Conservation (phyloP, 2,113 vertebrate species). For the Nyctereutes procyonoides region DNA sequence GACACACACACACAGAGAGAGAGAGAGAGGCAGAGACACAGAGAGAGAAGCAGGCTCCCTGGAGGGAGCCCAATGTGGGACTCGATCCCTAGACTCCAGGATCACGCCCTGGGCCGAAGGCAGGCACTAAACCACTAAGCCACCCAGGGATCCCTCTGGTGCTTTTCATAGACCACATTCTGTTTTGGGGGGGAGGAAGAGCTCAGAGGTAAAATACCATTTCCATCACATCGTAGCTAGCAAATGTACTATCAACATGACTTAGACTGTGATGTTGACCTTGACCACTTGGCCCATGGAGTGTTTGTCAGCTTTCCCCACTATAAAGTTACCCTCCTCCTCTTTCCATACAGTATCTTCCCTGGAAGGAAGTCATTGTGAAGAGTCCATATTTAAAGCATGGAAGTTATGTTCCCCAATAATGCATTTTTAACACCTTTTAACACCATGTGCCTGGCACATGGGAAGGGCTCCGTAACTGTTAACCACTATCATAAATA, state of each 20-base stretch:
- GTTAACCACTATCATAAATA: background rate
- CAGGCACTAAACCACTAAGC: background rate
- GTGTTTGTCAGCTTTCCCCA: background rate
- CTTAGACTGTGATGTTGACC: background rate
- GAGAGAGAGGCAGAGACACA: background rate
- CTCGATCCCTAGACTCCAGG: too few species aligned
- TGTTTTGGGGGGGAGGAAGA: background rate
- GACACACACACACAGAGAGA: background rate
- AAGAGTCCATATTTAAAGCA: background rate
- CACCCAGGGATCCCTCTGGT: background rate
- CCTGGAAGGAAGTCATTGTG: background rate
- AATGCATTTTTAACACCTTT: background rate
- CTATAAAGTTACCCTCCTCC: background rate
- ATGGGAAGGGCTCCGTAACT: background rate
- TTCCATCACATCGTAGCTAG: background rate
- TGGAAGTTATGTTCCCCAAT: background rate
- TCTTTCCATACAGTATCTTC: fast-evolving
- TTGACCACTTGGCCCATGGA: background rate
- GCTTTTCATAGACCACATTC: background rate
- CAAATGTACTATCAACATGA: background rate
- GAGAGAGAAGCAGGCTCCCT: background rate
- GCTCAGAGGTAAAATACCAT: background rate
- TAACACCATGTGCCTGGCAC: background rate
- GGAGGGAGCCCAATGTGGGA: too few species aligned
- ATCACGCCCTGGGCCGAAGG: background rate